Evolutionary conservation across 2,888 invertebrate genomes (phyloP).

Genomic region (Thelaira solivaga): DNA sequence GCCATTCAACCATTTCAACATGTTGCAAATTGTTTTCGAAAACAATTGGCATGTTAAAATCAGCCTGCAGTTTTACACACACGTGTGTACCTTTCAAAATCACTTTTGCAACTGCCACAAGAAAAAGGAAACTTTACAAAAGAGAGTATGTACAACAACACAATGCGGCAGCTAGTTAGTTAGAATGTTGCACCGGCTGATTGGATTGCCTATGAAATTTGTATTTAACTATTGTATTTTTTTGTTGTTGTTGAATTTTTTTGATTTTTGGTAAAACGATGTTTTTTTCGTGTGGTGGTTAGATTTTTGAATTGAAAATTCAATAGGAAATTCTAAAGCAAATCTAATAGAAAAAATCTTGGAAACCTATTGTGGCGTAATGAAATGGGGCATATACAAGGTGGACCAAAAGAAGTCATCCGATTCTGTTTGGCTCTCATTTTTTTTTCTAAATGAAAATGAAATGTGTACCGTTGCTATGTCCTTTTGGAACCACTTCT

Average conservation of each 20-base stretch:
- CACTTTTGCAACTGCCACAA: conserved; percentile 12
- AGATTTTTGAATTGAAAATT: conserved; percentile 51
- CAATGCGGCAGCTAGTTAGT: conserved; percentile 12
- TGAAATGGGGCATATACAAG: too few species aligned
- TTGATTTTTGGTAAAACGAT: neutral
- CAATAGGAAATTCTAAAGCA: conserved; percentile 48
- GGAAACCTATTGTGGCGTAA: neutral
- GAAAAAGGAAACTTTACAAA: conserved; percentile 7
- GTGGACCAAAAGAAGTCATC: too few species aligned
- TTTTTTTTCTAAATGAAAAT: too few species aligned
- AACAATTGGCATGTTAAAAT: conserved; percentile 39
- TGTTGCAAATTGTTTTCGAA: conserved; percentile 51
- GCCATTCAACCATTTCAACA: conserved; percentile 47
- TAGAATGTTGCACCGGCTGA: neutral
- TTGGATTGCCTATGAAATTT: conserved; percentile 14
- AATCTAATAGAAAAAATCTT: conserved; percentile 3
- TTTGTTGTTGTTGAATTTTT: neutral
- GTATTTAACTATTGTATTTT: conserved; percentile 42
- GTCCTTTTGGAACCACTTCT: too few species aligned
- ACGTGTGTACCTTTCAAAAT: conserved; percentile 9
- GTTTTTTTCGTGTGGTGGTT: conserved; percentile 16
- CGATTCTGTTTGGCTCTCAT: too few species aligned
- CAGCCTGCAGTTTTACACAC: neutral
- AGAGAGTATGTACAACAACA: too few species aligned
- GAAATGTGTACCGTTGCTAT: too few species aligned